phyloP scores from a whole-genome alignment of 1,140 invertebrate genomes.

The Brachionus koreanus region DNA sequence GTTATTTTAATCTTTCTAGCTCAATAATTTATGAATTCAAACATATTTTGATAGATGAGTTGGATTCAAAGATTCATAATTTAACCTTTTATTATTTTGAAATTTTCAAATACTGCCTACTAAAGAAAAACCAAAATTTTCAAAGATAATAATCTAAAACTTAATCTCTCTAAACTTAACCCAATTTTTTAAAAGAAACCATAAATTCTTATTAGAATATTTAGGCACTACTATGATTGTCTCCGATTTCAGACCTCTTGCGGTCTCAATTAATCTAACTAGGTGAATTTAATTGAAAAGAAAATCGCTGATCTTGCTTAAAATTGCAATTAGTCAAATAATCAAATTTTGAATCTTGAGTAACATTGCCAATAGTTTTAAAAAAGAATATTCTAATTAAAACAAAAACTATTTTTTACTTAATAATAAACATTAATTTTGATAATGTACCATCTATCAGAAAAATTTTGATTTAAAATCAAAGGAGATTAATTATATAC shows the following conservation, averaged over 20 bases:
- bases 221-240: not conserved
- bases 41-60: conserved; percentile 1
- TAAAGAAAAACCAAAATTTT: not conserved
- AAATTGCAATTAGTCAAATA: not conserved
- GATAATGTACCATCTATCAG: too few species aligned
- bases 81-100: conserved; percentile 13
- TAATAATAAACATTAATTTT: not conserved
- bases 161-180: not conserved
- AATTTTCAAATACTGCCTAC: not conserved
- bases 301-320: not conserved
- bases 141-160: not conserved
- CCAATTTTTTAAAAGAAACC: conserved; percentile 2
- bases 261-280: not conserved
- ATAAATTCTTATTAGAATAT: not conserved
- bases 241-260: not conserved
- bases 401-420: not conserved
- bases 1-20: not conserved
- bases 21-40: conserved; percentile 33
- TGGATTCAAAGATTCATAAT: conserved; percentile 19
- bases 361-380: too few species aligned
- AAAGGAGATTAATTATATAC: too few species aligned
- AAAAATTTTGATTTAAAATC: too few species aligned
- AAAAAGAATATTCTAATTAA: too few species aligned
- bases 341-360: not conserved
- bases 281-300: not conserved